These are phyloP conservation scores for Synanthedon myopaeformis DNA, from an alignment of 2,888 invertebrate species.

Conservation along the genomic window DNA sequence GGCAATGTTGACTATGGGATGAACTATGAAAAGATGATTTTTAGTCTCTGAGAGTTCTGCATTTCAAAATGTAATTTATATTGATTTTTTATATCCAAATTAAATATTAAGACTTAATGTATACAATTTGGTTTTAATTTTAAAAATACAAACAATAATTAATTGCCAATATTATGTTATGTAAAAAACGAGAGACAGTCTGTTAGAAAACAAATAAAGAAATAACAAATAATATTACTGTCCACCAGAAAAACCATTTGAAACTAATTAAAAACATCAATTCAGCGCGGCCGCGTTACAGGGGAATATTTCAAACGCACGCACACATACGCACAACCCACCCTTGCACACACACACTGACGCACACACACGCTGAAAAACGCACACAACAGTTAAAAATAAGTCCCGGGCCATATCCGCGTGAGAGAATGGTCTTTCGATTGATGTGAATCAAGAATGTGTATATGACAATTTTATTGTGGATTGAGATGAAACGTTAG, in stretches of 20 bases:
- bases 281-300: slow-evolving; percentile 49
- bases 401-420: slow-evolving; percentile 60
- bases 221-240: slow-evolving; percentile 14
- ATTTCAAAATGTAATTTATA: too few relatives aligned
- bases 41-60: too few relatives aligned
- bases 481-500: too few relatives aligned
- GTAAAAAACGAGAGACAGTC: slow-evolving; percentile 4
- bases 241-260: slow-evolving; percentile 60
- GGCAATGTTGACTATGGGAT: too few relatives aligned
- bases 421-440: slow-evolving; percentile 49
- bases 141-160: too few relatives aligned
- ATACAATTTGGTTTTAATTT: too few relatives aligned
- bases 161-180: too few relatives aligned
- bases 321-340: slow-evolving; percentile 40
- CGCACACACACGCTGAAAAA: slow-evolving; percentile 30
- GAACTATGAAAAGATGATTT: too few relatives aligned
- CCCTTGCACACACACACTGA: slow-evolving; percentile 24
- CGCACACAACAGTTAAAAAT: slow-evolving; percentile 62
- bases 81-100: too few relatives aligned
- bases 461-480: slow-evolving; percentile 19
- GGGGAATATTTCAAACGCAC: slow-evolving; percentile 64
- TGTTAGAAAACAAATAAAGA: slow-evolving; percentile 33
- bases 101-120: too few relatives aligned
- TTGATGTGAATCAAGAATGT: slow-evolving; percentile 17
- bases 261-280: slow-evolving; percentile 71